phyloP scores from a whole-genome alignment of 2,113 vertebrate species.

The Eublepharis macularius region DNA sequence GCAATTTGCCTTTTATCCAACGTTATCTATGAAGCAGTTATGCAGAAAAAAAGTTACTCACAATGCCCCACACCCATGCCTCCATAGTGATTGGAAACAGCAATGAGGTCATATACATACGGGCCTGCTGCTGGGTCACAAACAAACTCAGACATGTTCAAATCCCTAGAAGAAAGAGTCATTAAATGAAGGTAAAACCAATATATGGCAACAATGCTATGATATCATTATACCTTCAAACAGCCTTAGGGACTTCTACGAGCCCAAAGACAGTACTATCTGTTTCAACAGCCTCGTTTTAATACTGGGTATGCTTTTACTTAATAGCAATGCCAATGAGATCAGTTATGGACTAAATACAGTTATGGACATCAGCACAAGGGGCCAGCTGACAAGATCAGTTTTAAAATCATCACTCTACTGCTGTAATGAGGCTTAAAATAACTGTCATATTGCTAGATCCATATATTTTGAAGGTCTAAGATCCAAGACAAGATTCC shows the following conservation, averaged over 20 bases:
- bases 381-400: not conserved
- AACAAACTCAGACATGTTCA: conserved; percentile 99
- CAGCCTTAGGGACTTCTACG: not conserved
- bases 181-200: conserved; percentile 42
- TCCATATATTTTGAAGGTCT: not conserved
- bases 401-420: not conserved
- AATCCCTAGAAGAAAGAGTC: conserved; percentile 78
- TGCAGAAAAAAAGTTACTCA: conserved; percentile 74
- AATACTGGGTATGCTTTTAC: not conserved
- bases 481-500: not conserved
- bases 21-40: not conserved
- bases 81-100: conserved; percentile 98
- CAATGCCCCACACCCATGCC: conserved; percentile 99
- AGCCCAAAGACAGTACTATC: not conserved
- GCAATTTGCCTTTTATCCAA: not conserved
- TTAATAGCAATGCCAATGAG: not conserved
- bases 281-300: not conserved
- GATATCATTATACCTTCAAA: not conserved
- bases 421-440: not conserved
- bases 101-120: conserved; percentile 94
- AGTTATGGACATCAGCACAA: too few relatives aligned
- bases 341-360: conserved; percentile 3
- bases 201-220: not conserved
- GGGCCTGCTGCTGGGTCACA: conserved; percentile 96
- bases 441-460: not conserved